These are phyloP conservation scores for Drosophila prolongata DNA, from an alignment of 2,888 invertebrate species.

Conservation along the genomic window DNA sequence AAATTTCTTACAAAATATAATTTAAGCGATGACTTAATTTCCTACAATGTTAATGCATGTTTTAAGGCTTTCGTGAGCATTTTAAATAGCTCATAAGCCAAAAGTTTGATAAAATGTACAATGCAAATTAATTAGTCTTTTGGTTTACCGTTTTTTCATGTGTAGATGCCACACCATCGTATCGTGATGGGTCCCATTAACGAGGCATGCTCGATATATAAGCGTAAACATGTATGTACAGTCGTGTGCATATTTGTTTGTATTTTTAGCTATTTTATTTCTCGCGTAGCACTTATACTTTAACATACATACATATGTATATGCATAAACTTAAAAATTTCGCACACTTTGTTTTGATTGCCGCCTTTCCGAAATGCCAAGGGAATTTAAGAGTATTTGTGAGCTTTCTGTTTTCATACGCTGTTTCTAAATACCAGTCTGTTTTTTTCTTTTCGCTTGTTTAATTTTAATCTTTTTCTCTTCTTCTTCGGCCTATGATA, in stretches of 20 bases:
- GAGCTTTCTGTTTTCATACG: conserved; percentile 55
- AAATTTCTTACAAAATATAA: too few relatives aligned
- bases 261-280: conserved; percentile 39
- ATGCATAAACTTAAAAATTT: conserved; percentile 48
- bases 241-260: conserved; percentile 13
- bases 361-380: conserved; percentile 29
- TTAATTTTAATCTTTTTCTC: conserved; percentile 36
- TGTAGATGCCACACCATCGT: conserved; percentile 29
- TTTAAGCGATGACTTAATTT: too few relatives aligned
- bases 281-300: conserved; percentile 11
- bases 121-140: too few relatives aligned
- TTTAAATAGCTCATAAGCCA: too few relatives aligned
- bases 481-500: conserved; percentile 17
- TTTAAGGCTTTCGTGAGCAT: too few relatives aligned
- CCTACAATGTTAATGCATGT: too few relatives aligned
- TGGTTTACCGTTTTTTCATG: neutral
- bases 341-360: conserved; percentile 70
- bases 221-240: neutral
- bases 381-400: conserved; percentile 17
- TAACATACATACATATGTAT: conserved; percentile 24
- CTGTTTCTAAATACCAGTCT: conserved; percentile 68
- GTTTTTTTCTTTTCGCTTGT: conserved; percentile 2
- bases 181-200: conserved; percentile 44
- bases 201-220: conserved; percentile 24
- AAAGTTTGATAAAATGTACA: too few relatives aligned